Conservation (phyloP, 2,113 vertebrate species). For the Ictalurus punctatus region DNA sequence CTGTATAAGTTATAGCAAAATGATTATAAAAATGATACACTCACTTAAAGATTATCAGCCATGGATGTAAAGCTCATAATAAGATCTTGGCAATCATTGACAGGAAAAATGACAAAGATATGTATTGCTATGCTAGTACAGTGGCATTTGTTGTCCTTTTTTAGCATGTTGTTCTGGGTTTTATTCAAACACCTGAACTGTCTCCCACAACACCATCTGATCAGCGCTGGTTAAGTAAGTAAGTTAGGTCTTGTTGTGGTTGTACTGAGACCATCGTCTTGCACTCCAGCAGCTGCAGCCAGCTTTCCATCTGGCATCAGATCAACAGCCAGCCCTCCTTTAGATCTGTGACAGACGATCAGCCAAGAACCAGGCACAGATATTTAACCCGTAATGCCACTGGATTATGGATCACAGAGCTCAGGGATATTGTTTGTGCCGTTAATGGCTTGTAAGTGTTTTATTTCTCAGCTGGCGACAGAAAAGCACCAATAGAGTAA, state of each 20-base stretch:
- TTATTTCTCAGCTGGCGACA: neutral
- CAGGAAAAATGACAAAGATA: neutral
- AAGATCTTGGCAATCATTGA: neutral
- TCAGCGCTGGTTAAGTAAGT: neutral
- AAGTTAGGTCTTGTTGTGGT: neutral
- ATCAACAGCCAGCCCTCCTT: constrained; percentile 41
- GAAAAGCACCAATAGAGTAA: neutral
- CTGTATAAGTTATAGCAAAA: neutral
- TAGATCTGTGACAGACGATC: constrained; percentile 22
- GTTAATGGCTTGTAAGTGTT: constrained; percentile 30
- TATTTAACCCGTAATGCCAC: neutral
- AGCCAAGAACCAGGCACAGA: neutral
- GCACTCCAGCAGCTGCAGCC: constrained; percentile 4
- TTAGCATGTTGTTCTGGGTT: neutral
- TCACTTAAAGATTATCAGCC: neutral
- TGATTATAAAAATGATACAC: neutral
- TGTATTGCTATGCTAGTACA: neutral
- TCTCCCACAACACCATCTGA: neutral
- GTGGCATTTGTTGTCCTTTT: neutral
- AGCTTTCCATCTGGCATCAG: constrained; percentile 19
- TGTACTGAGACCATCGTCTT: neutral
- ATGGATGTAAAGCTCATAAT: neutral
- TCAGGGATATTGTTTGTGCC: constrained; percentile 12
- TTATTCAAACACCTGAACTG: neutral
- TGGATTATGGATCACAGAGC: constrained; percentile 19